Percentiles rank a stretch among this genome's conserved stretches.
Evolutionary conservation across 2,113 vertebrate species (phyloP).

Genomic region (Isichthys henryi): DNA sequence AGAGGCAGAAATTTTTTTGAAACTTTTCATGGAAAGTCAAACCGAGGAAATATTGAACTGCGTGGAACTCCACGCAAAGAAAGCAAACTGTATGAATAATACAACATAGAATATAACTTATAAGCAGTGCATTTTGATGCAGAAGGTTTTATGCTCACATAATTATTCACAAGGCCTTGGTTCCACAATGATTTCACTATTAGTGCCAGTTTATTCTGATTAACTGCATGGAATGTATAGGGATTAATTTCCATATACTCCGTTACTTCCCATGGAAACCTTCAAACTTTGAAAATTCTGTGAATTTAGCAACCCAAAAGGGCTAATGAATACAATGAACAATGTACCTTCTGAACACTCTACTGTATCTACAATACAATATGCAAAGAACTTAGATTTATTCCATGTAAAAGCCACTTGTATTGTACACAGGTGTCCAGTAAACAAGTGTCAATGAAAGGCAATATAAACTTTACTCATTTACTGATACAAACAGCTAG

Average conservation of each 20-base stretch:
- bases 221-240: neutral
- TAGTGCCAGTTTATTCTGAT: neutral
- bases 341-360: neutral
- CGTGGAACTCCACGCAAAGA: neutral
- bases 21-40: neutral
- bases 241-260: too few species aligned
- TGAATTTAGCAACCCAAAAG: neutral
- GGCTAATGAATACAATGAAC: neutral
- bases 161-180: neutral
- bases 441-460: neutral
- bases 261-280: neutral
- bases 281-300: neutral
- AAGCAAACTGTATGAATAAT: neutral
- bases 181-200: neutral
- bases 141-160: neutral
- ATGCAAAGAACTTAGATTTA: neutral
- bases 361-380: neutral
- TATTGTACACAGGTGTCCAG: neutral
- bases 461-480: neutral
- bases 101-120: neutral
- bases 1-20: neutral
- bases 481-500: neutral
- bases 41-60: neutral
- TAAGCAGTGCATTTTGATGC: neutral
- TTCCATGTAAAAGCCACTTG: neutral